phyloP scores from a whole-genome alignment of 92 coral and sea anemone species.

The Virgularia gustaviana region DNA sequence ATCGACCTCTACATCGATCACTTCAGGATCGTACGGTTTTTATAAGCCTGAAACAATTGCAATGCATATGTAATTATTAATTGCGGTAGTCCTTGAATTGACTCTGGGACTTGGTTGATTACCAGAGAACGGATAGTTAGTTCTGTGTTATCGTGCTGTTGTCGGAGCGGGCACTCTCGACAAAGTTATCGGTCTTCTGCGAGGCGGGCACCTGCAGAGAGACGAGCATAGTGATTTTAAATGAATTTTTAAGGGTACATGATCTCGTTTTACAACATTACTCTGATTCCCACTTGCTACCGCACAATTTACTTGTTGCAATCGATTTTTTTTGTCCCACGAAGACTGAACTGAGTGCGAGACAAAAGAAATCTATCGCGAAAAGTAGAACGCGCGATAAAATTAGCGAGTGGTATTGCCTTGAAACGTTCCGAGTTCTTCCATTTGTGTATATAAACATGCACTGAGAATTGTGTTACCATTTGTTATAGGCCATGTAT shows the following conservation, averaged over 20 bases:
- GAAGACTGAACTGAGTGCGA: no score
- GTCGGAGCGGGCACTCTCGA: slow-evolving; percentile 15
- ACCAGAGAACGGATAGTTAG: background rate
- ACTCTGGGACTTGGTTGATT: background rate
- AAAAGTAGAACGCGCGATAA: no score
- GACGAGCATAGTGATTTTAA: background rate
- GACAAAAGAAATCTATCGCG: no score
- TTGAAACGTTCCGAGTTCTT: no score
- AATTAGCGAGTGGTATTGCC: no score
- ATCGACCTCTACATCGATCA: background rate
- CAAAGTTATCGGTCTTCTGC: background rate
- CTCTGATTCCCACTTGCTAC: no score
- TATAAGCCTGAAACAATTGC: background rate
- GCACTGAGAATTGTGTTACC: no score
- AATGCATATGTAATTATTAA: background rate
- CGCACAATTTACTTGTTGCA: no score
- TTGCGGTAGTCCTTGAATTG: background rate
- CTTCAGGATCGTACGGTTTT: background rate
- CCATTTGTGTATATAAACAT: no score
- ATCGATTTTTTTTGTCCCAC: no score
- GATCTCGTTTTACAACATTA: no score
- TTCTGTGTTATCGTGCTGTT: background rate
- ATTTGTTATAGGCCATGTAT: no score
- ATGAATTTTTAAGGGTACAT: background rate
- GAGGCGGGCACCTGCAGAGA: background rate